Evolutionary conservation across 2,797 vertebrate species (phyloP).

Genomic region (Chaenodraco wilsoni): DNA sequence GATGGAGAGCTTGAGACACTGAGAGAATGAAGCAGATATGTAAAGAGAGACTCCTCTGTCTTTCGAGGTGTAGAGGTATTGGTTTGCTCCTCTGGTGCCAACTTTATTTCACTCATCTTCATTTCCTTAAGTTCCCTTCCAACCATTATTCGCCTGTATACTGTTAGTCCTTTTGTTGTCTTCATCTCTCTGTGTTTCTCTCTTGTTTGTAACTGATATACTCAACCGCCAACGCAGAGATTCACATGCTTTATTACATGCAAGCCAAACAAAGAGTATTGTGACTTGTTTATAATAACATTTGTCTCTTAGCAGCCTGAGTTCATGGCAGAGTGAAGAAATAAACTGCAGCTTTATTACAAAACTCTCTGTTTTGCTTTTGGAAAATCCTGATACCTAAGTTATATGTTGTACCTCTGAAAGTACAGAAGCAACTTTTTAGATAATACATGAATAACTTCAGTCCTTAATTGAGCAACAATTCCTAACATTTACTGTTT

Average conservation of each 20-base stretch:
- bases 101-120: constrained; percentile 61
- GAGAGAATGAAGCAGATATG: constrained; percentile 32
- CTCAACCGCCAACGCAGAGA: constrained; percentile 24
- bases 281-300: constrained; percentile 17
- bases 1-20: constrained; percentile 64
- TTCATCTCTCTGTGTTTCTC: constrained; percentile 33
- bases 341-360: neutral
- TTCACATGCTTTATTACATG: constrained; percentile 26
- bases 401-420: neutral
- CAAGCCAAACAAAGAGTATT: constrained; percentile 24
- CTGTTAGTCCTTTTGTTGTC: constrained; percentile 50
- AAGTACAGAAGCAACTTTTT: neutral
- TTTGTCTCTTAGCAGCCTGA: neutral
- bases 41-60: constrained; percentile 62
- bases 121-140: constrained; percentile 55
- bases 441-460: neutral
- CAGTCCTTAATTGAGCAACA: neutral
- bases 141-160: constrained; percentile 36
- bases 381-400: neutral
- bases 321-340: constrained; percentile 14
- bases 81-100: constrained; percentile 63
- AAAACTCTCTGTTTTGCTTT: neutral
- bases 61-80: constrained; percentile 63
- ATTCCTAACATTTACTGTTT: neutral
- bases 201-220: constrained; percentile 58